A percentile compares a stretch with the other conserved stretches of the same genome.
Conservation (phyloP, 2,888 invertebrate species). For the Kuschelorhynchus macadamiae region DNA sequence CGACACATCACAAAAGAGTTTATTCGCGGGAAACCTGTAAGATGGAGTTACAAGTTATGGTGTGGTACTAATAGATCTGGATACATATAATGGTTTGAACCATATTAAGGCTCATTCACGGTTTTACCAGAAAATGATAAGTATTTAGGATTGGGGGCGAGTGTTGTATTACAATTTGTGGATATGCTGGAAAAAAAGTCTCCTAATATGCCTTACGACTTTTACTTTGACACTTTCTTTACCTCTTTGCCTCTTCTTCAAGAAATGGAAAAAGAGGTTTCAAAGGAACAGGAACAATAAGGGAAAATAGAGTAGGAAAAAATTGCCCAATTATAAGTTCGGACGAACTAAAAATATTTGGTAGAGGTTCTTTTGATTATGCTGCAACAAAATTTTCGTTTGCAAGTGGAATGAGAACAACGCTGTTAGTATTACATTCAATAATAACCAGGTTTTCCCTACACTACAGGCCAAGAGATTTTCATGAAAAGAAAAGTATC, state of each 20-base stretch:
- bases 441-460: conserved; percentile 21
- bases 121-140: conserved; percentile 38
- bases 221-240: conserved; percentile 35
- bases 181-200: conserved; percentile 8
- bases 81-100: conserved; percentile 51
- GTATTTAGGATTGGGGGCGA: conserved; percentile 41
- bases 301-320: conserved; percentile 19
- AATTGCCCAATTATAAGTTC: background rate
- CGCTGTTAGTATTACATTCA: conserved; percentile 22
- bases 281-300: conserved; percentile 21
- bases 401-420: conserved; percentile 36
- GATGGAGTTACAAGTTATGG: conserved; percentile 51
- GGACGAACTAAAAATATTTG: background rate
- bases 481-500: conserved; percentile 47
- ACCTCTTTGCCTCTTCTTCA: conserved; percentile 11
- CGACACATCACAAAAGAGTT: conserved; percentile 56
- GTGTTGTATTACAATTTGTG: conserved; percentile 43
- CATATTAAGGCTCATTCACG: conserved; percentile 48
- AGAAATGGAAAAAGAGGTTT: conserved; percentile 2
- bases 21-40: conserved; percentile 54
- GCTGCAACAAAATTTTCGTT: conserved; percentile 12
- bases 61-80: conserved; percentile 37
- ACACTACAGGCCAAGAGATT: conserved; percentile 28
- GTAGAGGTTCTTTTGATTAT: conserved; percentile 10
- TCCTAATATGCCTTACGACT: background rate